Evolutionary conservation across 2,888 invertebrate genomes (phyloP).

Genomic region (Cantharis rustica): DNA sequence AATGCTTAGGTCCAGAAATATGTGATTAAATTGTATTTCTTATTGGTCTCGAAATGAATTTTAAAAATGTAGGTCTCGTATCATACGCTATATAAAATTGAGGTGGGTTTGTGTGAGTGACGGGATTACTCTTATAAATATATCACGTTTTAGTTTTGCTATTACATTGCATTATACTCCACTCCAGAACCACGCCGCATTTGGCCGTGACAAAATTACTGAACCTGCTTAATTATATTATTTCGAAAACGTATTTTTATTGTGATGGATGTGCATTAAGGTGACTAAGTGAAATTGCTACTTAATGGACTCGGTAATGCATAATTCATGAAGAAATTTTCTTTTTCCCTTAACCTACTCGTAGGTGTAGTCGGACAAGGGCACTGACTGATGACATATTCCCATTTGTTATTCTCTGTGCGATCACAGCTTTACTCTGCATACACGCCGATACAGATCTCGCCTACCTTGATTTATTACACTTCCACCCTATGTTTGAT

Average conservation of each 20-base stretch:
- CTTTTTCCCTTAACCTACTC: slow-evolving; percentile 26
- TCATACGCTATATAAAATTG: not conserved
- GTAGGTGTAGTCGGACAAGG: slow-evolving; percentile 19
- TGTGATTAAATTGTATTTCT: not conserved
- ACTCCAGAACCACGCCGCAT: not conserved
- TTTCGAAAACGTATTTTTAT: not conserved
- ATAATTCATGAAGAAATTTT: slow-evolving; percentile 25
- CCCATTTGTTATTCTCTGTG: slow-evolving; percentile 38
- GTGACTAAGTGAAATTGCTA: not conserved
- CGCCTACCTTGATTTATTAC: slow-evolving; percentile 36
- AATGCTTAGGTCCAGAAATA: not conserved
- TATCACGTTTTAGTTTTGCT: not conserved
- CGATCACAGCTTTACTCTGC: slow-evolving; percentile 37
- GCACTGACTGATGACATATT: slow-evolving; percentile 38
- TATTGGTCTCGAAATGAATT: not conserved
- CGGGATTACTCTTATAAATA: not conserved
- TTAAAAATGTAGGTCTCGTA: not conserved
- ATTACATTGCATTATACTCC: not conserved
- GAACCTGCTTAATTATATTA: not conserved
- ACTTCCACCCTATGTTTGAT: slow-evolving; percentile 34
- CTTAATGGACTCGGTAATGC: slow-evolving; percentile 5
- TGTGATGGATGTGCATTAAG: not conserved
- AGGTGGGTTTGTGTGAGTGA: not conserved
- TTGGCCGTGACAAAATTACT: not conserved
- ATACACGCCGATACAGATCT: slow-evolving; percentile 40